A percentile compares a stretch with the other conserved stretches of the same genome.
Conservation (phyloP, 2,888 invertebrate species). For the Sisyra terminalis region DNA sequence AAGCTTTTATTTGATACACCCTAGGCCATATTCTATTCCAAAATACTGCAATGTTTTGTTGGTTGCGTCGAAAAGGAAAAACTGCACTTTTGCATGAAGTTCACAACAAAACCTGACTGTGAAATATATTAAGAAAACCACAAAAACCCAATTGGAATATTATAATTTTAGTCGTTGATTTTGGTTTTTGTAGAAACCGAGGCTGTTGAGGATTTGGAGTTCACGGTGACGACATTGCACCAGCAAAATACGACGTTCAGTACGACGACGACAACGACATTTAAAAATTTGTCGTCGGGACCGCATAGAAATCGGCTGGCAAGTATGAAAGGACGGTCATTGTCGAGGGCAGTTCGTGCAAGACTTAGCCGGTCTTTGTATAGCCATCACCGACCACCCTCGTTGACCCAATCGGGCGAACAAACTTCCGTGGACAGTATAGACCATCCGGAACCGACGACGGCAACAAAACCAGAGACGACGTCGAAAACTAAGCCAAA, state of each 20-base stretch:
- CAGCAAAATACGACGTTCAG: slow-evolving; percentile 16
- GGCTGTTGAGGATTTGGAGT: slow-evolving; percentile 71
- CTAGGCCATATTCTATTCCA: no score
- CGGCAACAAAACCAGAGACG: slow-evolving; percentile 4
- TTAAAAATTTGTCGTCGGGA: slow-evolving; percentile 22
- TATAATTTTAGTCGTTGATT: no score
- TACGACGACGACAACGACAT: slow-evolving; percentile 29
- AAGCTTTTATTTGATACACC: no score
- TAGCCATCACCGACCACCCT: slow-evolving; percentile 17
- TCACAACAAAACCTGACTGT: no score
- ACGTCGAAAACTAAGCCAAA: slow-evolving; percentile 7
- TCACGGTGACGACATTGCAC: slow-evolving; percentile 75
- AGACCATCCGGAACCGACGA: no score
- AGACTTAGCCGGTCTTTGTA: slow-evolving; percentile 36
- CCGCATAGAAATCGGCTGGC: slow-evolving; percentile 20
- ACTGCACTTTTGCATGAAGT: no score
- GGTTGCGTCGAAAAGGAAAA: no score
- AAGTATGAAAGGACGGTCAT: slow-evolving; percentile 31
- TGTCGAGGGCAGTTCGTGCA: slow-evolving; percentile 34
- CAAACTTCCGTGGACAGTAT: no score
- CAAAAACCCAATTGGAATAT: no score
- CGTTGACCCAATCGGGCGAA: no score
- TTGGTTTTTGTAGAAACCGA: slow-evolving; percentile 47
- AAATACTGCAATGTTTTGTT: no score
- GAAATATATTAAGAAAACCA: no score